Conservation (phyloP, 2,113 vertebrate genomes). For the Cricetomys ansorgei region DNA sequence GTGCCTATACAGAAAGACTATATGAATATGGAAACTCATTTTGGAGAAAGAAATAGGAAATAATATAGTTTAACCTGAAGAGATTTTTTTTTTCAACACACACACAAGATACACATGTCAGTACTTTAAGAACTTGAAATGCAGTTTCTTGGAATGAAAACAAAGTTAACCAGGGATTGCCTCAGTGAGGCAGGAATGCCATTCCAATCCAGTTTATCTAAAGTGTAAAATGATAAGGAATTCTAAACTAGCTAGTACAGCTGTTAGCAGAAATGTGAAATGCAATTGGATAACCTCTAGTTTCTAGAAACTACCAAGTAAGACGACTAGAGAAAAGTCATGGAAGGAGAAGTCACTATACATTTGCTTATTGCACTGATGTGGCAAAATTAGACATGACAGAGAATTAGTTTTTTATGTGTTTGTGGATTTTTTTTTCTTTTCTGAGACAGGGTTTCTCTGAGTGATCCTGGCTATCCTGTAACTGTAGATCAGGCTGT, state of each 20-base stretch:
- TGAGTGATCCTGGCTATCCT: background rate
- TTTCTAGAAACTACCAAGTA: background rate
- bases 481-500: background rate
- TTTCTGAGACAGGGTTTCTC: background rate
- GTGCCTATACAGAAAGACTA: constrained; percentile 12
- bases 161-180: background rate
- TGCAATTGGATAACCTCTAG: background rate
- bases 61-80: background rate
- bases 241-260: background rate
- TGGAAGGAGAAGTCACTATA: background rate
- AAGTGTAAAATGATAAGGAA: background rate
- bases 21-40: background rate
- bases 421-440: background rate
- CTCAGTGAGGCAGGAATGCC: background rate
- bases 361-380: background rate
- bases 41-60: background rate
- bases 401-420: background rate
- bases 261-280: background rate
- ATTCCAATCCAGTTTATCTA: background rate
- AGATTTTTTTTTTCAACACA: background rate
- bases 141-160: background rate
- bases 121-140: background rate
- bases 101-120: background rate
- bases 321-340: background rate
- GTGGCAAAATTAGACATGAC: background rate